phyloP scores from a whole-genome alignment of 2,888 invertebrate genomes.

The Agonum fuliginosum region DNA sequence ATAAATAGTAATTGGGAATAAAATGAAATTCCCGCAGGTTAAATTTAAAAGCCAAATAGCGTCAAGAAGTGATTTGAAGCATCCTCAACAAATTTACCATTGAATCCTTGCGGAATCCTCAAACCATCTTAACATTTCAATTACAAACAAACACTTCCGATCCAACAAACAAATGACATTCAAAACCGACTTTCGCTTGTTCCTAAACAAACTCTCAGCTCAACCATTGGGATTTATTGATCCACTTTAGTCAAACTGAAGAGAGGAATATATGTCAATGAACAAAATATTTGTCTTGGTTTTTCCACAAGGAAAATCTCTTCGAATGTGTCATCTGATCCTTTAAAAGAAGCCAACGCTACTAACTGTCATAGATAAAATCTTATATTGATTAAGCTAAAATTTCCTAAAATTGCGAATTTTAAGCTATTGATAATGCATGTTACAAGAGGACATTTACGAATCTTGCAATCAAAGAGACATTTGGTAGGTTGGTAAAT shows the following conservation, averaged over 20 bases:
- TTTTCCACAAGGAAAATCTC: too few relatives aligned
- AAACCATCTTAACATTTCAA: conserved; percentile 37
- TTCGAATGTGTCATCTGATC: too few relatives aligned
- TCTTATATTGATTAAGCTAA: too few relatives aligned
- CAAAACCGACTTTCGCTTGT: conserved; percentile 35
- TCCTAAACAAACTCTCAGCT: conserved; percentile 43
- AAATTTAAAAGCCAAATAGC: conserved; percentile 6
- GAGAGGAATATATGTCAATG: conserved; percentile 12
- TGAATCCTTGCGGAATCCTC: conserved; percentile 8
- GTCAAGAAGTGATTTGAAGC: conserved; percentile 1
- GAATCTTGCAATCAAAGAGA: too few relatives aligned
- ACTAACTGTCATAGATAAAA: too few relatives aligned
- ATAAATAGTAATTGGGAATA: too few relatives aligned
- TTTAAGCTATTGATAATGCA: too few relatives aligned
- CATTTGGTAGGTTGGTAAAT: too few relatives aligned
- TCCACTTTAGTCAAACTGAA: not conserved
- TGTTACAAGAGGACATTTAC: too few relatives aligned
- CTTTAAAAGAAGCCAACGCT: too few relatives aligned
- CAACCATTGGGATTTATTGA: conserved; percentile 16
- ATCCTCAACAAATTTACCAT: conserved; percentile 35
- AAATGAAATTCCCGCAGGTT: not conserved
- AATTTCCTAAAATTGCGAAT: too few relatives aligned
- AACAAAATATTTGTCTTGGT: too few relatives aligned
- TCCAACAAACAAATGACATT: conserved; percentile 32
- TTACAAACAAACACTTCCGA: conserved; percentile 41